These are phyloP conservation scores for Cyprinodon diabolis DNA, from an alignment of 2,797 vertebrate genomes.

Conservation along the genomic window DNA sequence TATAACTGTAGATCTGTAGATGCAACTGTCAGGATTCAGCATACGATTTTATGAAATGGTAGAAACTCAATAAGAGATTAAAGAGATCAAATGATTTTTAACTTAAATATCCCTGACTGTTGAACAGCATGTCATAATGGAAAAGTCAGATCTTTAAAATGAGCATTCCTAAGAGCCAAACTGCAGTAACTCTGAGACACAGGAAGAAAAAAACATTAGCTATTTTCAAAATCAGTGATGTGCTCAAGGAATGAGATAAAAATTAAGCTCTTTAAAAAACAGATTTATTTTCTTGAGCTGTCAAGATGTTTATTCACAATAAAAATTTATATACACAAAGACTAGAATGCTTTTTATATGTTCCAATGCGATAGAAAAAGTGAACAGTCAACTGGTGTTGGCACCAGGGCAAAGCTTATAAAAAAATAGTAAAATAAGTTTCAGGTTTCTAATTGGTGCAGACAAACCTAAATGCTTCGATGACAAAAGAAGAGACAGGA, in stretches of 20 bases:
- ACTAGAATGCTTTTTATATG: not conserved
- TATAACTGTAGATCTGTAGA: not conserved
- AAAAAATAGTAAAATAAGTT: not conserved
- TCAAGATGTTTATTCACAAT: too few species aligned
- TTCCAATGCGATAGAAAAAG: not conserved
- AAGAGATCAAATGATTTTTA: not conserved
- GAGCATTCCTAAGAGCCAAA: not conserved
- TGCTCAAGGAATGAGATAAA: not conserved
- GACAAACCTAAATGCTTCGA: slow-evolving; percentile 96
- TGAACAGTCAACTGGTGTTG: not conserved
- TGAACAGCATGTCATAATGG: not conserved
- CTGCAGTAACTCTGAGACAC: not conserved
- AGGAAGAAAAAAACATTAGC: not conserved
- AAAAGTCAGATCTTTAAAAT: not conserved
- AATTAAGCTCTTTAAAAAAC: not conserved
- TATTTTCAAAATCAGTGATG: too few species aligned
- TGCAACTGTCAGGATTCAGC: not conserved
- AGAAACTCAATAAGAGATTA: not conserved
- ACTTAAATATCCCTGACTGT: not conserved
- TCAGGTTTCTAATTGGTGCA: not conserved
- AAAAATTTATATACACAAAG: too few species aligned
- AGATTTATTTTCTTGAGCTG: not conserved
- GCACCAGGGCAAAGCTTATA: not conserved
- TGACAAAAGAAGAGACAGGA: slow-evolving; percentile 90
- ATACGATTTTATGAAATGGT: not conserved